These are phyloP conservation scores for Heteropelma amictum DNA, from an alignment of 2,888 invertebrate genomes.

Conservation along the genomic window DNA sequence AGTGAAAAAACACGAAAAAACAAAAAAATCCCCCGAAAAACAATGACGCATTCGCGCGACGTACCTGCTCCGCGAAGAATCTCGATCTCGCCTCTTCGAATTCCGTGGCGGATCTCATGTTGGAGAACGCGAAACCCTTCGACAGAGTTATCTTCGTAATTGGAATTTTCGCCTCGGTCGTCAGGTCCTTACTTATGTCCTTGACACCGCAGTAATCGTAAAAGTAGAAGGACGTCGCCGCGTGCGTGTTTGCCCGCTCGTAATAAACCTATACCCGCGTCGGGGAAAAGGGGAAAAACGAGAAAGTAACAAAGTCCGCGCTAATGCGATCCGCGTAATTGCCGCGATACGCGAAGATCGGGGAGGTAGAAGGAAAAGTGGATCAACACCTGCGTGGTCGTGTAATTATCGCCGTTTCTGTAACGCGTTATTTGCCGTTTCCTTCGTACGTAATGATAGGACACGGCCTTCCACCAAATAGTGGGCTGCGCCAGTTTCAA, in stretches of 20 bases:
- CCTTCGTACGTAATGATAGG: conserved; percentile 89
- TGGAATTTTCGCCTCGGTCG: conserved; percentile 83
- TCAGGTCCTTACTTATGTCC: conserved; percentile 86
- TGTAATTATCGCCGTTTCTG: conserved; percentile 89
- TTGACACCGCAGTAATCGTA: conserved; percentile 88
- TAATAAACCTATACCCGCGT: conserved; percentile 84
- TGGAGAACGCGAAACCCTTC: conserved; percentile 90
- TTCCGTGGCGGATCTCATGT: conserved; percentile 87
- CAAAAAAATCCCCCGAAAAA: not conserved
- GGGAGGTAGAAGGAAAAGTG: conserved; percentile 9
- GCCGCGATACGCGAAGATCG: not conserved
- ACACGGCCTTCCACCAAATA: conserved; percentile 93
- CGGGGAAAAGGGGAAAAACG: not conserved
- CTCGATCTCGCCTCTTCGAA: conserved; percentile 89
- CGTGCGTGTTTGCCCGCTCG: conserved; percentile 89
- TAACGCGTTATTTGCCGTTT: conserved; percentile 88
- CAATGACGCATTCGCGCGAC: not conserved
- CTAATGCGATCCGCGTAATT: too few species aligned
- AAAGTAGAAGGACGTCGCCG: conserved; percentile 87
- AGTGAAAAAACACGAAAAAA: not conserved
- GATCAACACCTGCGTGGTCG: conserved; percentile 86
- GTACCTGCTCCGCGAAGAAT: conserved; percentile 86
- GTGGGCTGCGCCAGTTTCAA: conserved; percentile 86
- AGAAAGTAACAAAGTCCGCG: too few species aligned
- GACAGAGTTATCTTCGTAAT: conserved; percentile 88